Percentiles rank a stretch among this genome's conserved stretches.
Evolutionary conservation across 2,797 vertebrate genomes (phyloP).

Genomic region (Anolis apletophallus): DNA sequence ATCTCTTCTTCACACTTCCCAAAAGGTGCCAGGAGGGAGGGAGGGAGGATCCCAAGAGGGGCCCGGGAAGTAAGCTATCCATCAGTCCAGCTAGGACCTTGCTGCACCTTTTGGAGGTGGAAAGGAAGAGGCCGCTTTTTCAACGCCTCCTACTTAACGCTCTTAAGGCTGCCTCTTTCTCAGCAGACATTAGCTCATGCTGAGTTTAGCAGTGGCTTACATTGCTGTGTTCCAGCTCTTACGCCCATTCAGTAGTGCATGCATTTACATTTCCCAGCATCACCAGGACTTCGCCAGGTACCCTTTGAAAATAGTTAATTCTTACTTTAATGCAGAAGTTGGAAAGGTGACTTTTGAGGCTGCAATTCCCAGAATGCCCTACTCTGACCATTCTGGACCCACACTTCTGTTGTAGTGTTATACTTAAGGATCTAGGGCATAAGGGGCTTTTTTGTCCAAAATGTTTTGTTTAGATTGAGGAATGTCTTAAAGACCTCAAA

Average conservation of each 20-base stretch:
- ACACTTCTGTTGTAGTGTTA: background rate
- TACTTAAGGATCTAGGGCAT: background rate
- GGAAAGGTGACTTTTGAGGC: background rate
- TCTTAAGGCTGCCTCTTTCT: slow-evolving; percentile 56
- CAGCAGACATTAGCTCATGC: slow-evolving; percentile 77
- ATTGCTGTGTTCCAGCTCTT: slow-evolving; percentile 56
- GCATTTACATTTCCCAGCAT: slow-evolving; percentile 21
- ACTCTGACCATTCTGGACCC: background rate
- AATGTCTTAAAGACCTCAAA: no score
- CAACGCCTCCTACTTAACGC: slow-evolving; percentile 77
- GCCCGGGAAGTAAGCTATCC: slow-evolving; percentile 28
- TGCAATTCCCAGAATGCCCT: background rate
- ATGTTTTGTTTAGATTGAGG: no score
- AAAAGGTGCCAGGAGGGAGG: background rate
- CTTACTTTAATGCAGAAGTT: background rate
- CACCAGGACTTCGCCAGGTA: fast-evolving
- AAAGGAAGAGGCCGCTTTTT: slow-evolving; percentile 69
- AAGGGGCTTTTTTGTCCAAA: no score
- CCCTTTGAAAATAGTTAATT: background rate
- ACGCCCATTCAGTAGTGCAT: slow-evolving; percentile 43
- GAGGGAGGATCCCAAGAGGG: background rate
- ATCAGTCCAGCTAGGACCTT: slow-evolving; percentile 14
- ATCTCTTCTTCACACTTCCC: background rate
- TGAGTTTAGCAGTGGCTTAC: slow-evolving; percentile 36
- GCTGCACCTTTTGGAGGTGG: slow-evolving; percentile 48